phyloP scores from a whole-genome alignment of 2,888 invertebrate species.

The Dilophus febrilis region DNA sequence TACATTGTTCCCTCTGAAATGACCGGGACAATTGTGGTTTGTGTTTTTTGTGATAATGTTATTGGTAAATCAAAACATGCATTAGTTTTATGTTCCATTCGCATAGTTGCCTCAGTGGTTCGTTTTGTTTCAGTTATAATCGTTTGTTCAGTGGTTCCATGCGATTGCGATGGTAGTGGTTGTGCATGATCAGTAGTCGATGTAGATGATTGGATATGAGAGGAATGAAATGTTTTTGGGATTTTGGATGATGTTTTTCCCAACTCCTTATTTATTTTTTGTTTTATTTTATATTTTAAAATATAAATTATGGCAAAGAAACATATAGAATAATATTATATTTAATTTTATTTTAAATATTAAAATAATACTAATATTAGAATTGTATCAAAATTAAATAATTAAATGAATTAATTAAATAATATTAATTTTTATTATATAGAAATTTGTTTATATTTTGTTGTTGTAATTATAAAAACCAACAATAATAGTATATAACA shows the following conservation, averaged over 20 bases:
- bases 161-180: slow-evolving; percentile 18
- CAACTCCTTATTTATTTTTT: too few species aligned
- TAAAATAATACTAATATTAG: too few species aligned
- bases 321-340: too few species aligned
- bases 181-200: slow-evolving; percentile 7
- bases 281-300: too few species aligned
- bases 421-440: too few species aligned
- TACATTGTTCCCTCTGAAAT: slow-evolving; percentile 6
- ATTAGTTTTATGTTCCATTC: slow-evolving; percentile 29
- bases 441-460: too few species aligned
- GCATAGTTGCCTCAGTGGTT: slow-evolving; percentile 31
- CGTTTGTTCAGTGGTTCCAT: slow-evolving; percentile 29
- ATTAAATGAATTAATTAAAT: too few species aligned
- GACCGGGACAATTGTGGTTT: slow-evolving; percentile 7
- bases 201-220: slow-evolving; percentile 20
- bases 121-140: slow-evolving; percentile 31
- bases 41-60: slow-evolving; percentile 7
- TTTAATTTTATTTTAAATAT: too few species aligned
- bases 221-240: slow-evolving; percentile 19
- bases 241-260: neutral
- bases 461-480: too few species aligned
- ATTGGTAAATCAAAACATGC: slow-evolving; percentile 18
- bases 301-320: too few species aligned
- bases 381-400: too few species aligned
- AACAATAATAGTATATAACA: too few species aligned